Base-by-base conservation (phyloP, 92 coral and sea anemone species). In the Parazoanthus atlanticus region DNA sequence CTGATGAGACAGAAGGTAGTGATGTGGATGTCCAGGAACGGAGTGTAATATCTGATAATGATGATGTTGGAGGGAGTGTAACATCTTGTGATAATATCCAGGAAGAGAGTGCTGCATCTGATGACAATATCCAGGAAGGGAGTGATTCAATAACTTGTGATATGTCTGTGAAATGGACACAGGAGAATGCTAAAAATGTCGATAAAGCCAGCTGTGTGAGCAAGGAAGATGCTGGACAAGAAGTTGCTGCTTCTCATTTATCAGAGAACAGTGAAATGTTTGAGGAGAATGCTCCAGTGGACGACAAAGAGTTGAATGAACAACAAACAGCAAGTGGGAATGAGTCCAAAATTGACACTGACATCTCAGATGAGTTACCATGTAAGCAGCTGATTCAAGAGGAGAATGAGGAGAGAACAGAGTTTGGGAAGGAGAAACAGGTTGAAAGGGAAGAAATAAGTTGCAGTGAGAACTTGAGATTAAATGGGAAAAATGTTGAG, bases 401-500 rank as follows among this genome's bases (percentile, higher is more conserved):
- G 23, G 21, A 72, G 74, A 34, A 71, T 70, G 41, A 84, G 38
- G 28, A 70, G 1, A 23, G 54, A 69, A 66, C 47, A 25, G 47
- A 82, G 5, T 49, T 9, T 40, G 87, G 54, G 41, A 70, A 84
- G 64, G 41, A 49, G 54, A 30, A 43, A 2, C 78, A 84, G 40
- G 19, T 26, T 43, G 82, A 71, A 28, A 34, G 13, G 41, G 65
- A 41, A 21, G 61, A 70, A 84, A 30, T 30, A 26, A 43, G 1
- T 9, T 21, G n/a, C 54, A 36, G 32, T 67, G 78, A 69, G 12
- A 46, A 67, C 25, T 21, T 31, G 52, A 29, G 23, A 23, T 29
- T 84, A 69, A 84, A 69, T 84, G 78, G 66, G 78, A 33, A 71
- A 28, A 67, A 46, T 12, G 41, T 69, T 71, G 19, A 70, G 56